Evolutionary conservation across 2,797 vertebrate species (phyloP).

Genomic region (Lutjanus campechanus): DNA sequence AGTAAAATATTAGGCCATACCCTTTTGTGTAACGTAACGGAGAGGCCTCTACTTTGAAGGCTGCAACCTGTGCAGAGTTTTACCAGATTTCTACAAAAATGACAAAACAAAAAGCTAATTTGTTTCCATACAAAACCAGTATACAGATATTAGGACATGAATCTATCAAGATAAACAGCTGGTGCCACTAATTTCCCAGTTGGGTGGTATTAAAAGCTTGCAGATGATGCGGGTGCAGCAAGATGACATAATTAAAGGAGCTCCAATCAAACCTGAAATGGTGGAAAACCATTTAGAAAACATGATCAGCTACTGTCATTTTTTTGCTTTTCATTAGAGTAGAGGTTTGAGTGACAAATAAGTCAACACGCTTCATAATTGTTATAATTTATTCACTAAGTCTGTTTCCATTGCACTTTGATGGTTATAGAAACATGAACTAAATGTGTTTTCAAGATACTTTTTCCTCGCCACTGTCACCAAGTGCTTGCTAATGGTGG

Average conservation of each 20-base stretch:
- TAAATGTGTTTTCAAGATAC: too few relatives aligned
- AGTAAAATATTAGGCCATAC: not conserved
- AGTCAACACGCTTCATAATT: too few relatives aligned
- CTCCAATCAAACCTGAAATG: not conserved
- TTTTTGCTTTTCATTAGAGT: not conserved
- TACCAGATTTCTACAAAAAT: not conserved
- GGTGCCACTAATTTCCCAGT: not conserved
- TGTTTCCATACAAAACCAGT: not conserved
- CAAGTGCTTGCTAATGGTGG: too few relatives aligned
- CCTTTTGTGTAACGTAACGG: not conserved
- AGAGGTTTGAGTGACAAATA: not conserved
- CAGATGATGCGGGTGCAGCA: not conserved
- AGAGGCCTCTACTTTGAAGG: too few relatives aligned
- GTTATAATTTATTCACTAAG: too few relatives aligned
- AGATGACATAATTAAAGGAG: not conserved
- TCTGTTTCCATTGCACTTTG: too few relatives aligned
- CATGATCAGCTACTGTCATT: not conserved
- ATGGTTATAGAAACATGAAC: too few relatives aligned
- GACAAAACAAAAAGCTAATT: not conserved
- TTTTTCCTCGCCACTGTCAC: too few relatives aligned
- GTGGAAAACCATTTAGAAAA: not conserved
- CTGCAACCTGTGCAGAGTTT: not conserved
- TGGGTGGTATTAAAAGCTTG: rapidly evolving
- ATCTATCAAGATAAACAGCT: not conserved
- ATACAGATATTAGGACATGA: not conserved